Percentiles rank a stretch among this genome's conserved stretches.
Conservation (phyloP, 2,113 vertebrate species). For the Rynchops niger region DNA sequence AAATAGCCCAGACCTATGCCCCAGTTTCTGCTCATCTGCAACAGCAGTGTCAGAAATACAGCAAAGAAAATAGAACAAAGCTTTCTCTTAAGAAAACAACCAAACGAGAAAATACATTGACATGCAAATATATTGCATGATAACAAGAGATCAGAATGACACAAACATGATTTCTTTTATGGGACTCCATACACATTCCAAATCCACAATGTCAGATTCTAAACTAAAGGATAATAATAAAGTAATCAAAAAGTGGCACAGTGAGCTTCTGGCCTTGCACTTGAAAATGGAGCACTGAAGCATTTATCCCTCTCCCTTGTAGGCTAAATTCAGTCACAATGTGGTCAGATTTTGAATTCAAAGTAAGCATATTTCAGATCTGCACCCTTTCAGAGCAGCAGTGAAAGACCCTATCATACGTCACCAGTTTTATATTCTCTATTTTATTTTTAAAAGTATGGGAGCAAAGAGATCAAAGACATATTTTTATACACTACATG, state of each 20-base stretch:
- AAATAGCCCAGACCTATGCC: neutral
- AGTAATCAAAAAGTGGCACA: neutral
- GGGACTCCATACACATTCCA: neutral
- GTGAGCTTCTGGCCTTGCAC: neutral
- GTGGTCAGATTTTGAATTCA: neutral
- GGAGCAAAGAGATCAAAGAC: neutral
- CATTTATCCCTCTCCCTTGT: neutral
- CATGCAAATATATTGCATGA: neutral
- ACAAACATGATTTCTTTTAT: neutral
- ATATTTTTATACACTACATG: neutral
- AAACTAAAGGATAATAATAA: neutral
- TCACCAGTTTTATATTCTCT: neutral
- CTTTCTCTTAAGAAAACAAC: slow-evolving; percentile 22
- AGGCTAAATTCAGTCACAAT: neutral
- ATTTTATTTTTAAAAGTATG: neutral
- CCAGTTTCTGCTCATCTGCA: neutral
- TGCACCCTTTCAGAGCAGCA: neutral
- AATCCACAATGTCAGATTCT: neutral
- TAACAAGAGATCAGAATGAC: neutral
- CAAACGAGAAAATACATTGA: neutral
- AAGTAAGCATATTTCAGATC: neutral
- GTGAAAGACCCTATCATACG: neutral
- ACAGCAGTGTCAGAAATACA: neutral
- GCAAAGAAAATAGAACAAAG: slow-evolving; percentile 37
- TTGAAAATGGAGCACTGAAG: neutral